Evolutionary conservation across 2,888 invertebrate species (phyloP).

Genomic region (Cataglyphis albicans): DNA sequence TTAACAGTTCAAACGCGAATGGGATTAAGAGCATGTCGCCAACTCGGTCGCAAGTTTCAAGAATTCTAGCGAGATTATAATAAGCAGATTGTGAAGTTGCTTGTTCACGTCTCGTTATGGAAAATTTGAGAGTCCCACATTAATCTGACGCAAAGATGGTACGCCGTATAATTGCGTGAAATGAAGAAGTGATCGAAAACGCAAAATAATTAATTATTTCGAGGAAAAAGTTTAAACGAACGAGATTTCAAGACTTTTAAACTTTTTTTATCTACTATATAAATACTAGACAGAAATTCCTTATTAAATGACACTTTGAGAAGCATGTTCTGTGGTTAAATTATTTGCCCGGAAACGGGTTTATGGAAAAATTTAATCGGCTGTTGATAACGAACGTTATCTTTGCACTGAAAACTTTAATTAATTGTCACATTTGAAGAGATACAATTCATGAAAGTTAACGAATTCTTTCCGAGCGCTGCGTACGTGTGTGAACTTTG

Average conservation of each 20-base stretch:
- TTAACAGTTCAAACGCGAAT: conserved; percentile 39
- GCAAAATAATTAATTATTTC: conserved; percentile 11
- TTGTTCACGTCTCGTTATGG: background rate
- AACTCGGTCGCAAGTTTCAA: conserved; percentile 31
- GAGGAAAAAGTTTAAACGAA: conserved; percentile 1
- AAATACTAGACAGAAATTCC: background rate
- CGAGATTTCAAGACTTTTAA: background rate
- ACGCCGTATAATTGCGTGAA: background rate
- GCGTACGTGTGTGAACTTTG: conserved; percentile 6
- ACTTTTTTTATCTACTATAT: background rate
- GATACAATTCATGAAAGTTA: conserved; percentile 23
- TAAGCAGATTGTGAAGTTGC: conserved; percentile 30
- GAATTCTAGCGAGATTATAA: conserved; percentile 22
- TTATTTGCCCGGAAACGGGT: conserved; percentile 14
- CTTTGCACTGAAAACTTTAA: conserved; percentile 27
- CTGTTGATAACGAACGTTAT: background rate
- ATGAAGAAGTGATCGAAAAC: conserved; percentile 7
- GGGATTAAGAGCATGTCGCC: background rate
- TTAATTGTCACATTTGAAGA: conserved; percentile 29
- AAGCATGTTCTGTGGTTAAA: background rate
- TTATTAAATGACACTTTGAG: background rate
- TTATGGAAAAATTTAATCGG: conserved; percentile 27
- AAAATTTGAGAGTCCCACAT: background rate
- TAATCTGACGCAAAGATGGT: background rate
- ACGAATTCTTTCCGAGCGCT: conserved; percentile 6